Percentiles rank a stretch among this genome's conserved stretches.
Conservation (phyloP, 2,888 invertebrate species). For the Nomada fucata region DNA sequence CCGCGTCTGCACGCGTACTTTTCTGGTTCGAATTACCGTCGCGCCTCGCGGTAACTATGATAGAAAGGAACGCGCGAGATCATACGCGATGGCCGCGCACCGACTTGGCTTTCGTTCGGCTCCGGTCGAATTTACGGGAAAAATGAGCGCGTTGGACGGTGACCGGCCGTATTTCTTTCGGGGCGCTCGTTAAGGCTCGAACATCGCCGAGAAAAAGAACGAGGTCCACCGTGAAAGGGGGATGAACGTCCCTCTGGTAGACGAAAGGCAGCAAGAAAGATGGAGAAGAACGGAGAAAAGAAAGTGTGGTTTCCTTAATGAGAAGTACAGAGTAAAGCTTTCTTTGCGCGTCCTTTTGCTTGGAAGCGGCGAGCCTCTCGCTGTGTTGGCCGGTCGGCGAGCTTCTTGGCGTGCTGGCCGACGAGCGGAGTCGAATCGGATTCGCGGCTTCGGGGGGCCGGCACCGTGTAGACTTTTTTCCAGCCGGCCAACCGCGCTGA, state of each 20-base stretch:
- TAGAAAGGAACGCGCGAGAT: background rate
- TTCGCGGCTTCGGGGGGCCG: conserved; percentile 68
- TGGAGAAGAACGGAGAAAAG: conserved; percentile 67
- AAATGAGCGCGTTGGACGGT: conserved; percentile 20
- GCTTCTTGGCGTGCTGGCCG: conserved; percentile 25
- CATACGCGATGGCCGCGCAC: background rate
- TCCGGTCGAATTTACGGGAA: conserved; percentile 1
- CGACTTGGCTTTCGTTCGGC: background rate
- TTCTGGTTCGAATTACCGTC: background rate
- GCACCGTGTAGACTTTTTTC: conserved; percentile 82
- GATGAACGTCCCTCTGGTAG: conserved; percentile 29
- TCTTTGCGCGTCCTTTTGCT: conserved; percentile 77
- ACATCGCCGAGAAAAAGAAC: conserved; percentile 28
- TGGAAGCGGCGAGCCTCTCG: conserved; percentile 39
- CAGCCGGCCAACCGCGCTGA: conserved; percentile 78
- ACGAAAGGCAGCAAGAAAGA: conserved; percentile 39
- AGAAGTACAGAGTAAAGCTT: conserved; percentile 84
- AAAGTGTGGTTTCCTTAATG: conserved; percentile 82
- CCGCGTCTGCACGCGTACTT: background rate
- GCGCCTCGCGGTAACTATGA: background rate
- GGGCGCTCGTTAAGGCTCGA: conserved; percentile 61
- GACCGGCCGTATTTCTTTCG: conserved; percentile 28
- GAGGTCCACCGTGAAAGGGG: conserved; percentile 6
- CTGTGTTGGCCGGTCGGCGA: conserved; percentile 8
- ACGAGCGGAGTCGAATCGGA: conserved; percentile 74